A percentile compares a stretch with the other conserved stretches of the same genome.
Conservation (phyloP, 2,113 vertebrate genomes). For the Callipepla californica region DNA sequence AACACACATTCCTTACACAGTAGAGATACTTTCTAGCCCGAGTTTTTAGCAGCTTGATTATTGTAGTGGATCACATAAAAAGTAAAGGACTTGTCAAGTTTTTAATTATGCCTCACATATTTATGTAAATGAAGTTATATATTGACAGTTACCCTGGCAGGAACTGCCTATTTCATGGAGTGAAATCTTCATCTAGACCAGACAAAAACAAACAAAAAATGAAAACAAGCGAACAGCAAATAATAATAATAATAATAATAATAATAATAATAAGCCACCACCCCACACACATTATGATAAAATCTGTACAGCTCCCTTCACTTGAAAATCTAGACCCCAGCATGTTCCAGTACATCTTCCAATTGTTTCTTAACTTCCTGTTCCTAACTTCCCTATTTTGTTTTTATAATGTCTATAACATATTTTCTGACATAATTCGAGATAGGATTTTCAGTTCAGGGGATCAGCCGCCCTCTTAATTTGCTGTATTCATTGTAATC, state of each 20-base stretch:
- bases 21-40: not conserved
- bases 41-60: not conserved
- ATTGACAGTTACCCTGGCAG: not conserved
- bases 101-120: not conserved
- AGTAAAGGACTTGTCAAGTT: not conserved
- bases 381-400: not conserved
- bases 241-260: not conserved
- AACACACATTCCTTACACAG: not conserved
- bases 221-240: too few species aligned
- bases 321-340: not conserved
- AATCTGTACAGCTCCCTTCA: not conserved
- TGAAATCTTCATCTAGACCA: not conserved
- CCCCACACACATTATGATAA: not conserved
- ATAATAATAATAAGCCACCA: too few species aligned
- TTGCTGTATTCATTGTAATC: not conserved
- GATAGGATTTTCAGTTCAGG: not conserved
- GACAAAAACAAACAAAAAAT: too few species aligned
- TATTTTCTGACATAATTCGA: not conserved
- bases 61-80: not conserved
- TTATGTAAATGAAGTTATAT: not conserved
- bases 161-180: not conserved
- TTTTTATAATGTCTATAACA: not conserved
- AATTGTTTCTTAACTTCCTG: not conserved
- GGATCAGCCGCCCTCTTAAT: not conserved
- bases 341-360: not conserved